Evolutionary conservation across 2,888 invertebrate species (phyloP), one percentile per base, ranked within the genome.

Genomic region (Lasioglossum zephyrum): DNA sequence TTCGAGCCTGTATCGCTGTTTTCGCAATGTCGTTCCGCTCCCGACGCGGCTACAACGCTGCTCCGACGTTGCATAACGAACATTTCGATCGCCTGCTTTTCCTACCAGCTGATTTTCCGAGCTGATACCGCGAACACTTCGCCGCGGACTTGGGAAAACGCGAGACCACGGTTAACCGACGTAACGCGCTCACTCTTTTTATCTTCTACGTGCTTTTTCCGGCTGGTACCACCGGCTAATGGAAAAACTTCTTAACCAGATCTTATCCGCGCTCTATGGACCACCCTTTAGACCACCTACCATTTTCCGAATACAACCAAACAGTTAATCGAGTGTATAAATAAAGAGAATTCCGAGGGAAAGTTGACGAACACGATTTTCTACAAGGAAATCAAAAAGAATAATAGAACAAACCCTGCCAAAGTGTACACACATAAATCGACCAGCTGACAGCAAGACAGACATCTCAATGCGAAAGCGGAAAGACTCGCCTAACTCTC

Each of bases 11-110:
- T 86, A 81, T 84, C 79, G 84, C 60, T 76, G 76, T 83, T 86
- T 87, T 84, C 84, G 87, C 88, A 77, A 88, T 85, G 85, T 85
- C 80, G 82, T 77, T 77, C 53, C 84, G 75, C 75, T 49, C 73
- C 79, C 77, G 73, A 73, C 60, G 70, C 70, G 77, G 57, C 69
- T 44, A 53, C 49, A 53, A 53, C 36, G 26, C 69, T 63, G 57
- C 69, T 53, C 39, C 49, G 9, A 53, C 36, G 26, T 60, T 70
- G 69, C 82, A 75, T 85, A 86, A 85, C 84, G 66, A 83, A 82
- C n/a, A 73, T 47, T 73, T 63, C 79, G 76, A 26, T 26, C 57
- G 41, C 41, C 41, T 66, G 79, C 36, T 82, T 82, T 82, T 73
- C 73, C 79, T 18, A 16, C 73, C 18, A 22, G 9, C 26, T 74